These are phyloP conservation scores for Anthopleura xanthogrammica DNA, from an alignment of 92 coral and sea anemone genomes.

Conservation along the genomic window DNA sequence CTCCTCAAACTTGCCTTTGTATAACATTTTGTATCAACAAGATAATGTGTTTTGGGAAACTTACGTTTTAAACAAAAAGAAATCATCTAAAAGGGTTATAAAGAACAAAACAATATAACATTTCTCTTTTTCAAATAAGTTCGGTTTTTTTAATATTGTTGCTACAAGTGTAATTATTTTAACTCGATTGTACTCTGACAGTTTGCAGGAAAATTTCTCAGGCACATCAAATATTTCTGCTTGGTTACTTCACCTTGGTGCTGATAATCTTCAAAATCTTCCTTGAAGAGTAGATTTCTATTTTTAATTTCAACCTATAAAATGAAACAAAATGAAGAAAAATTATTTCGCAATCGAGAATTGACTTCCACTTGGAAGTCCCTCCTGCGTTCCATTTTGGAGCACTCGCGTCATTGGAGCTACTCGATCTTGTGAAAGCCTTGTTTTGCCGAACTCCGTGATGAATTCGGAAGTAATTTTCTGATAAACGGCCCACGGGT, in stretches of 20 bases:
- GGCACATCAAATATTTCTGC: neutral
- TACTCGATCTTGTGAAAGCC: neutral
- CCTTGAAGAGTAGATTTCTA: neutral
- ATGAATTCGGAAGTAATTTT: conserved; percentile 25
- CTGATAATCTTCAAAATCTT: neutral
- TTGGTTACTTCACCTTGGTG: neutral
- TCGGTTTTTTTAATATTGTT: neutral
- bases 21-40: conserved; percentile 1
- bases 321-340: neutral
- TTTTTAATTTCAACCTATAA: neutral
- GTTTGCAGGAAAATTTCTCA: neutral
- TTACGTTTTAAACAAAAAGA: conserved; percentile 5
- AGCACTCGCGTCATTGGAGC: neutral
- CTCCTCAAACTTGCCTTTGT: neutral
- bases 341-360: neutral
- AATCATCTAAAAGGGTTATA: conserved; percentile 8
- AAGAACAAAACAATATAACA: neutral
- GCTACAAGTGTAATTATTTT: neutral
- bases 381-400: neutral
- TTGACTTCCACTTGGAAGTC: neutral
- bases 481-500: conserved; percentile 37
- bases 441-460: conserved; percentile 3
- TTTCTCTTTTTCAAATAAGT: neutral
- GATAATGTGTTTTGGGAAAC: conserved; percentile 3
- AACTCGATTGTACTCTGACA: neutral